Evolutionary conservation across 2,888 invertebrate genomes (phyloP).

Genomic region (Ellobium chinense): DNA sequence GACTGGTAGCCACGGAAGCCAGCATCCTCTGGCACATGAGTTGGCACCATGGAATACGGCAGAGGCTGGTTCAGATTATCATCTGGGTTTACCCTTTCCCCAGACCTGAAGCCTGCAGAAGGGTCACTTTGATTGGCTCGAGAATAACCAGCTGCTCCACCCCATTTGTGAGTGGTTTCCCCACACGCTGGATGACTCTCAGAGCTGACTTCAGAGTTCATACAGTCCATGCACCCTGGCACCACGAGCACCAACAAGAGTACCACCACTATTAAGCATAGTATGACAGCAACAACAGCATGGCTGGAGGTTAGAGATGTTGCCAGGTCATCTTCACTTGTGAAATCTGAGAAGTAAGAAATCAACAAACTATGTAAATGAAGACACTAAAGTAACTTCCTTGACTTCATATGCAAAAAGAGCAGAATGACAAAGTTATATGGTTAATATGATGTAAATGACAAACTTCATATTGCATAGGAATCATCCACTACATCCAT

Average conservation of each 20-base stretch:
- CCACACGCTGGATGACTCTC: slow-evolving; percentile 46
- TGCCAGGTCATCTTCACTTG: background rate
- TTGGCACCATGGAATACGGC: slow-evolving; percentile 41
- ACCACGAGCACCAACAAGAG: slow-evolving; percentile 24
- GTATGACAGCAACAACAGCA: background rate
- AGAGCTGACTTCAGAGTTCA: slow-evolving; percentile 50
- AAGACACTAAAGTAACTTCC: no score
- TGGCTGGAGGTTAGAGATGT: background rate
- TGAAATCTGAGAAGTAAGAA: background rate
- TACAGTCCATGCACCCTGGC: slow-evolving; percentile 49
- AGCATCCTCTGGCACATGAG: slow-evolving; percentile 27
- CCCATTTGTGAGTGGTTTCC: slow-evolving; percentile 38
- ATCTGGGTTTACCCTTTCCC: slow-evolving; percentile 30
- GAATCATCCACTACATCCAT: no score
- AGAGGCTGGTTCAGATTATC: background rate
- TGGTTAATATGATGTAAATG: no score
- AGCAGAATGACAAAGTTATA: no score
- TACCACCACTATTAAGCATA: background rate
- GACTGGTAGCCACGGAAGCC: slow-evolving; percentile 41
- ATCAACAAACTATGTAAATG: no score
- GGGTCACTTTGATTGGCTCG: background rate
- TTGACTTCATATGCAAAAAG: no score
- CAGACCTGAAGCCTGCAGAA: slow-evolving; percentile 21
- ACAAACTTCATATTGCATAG: no score
- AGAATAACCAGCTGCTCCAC: slow-evolving; percentile 41